Percentiles rank a stretch among this genome's conserved stretches.
Evolutionary conservation across 2,113 vertebrate species (phyloP).

Genomic region (Dolichotis patagonum): DNA sequence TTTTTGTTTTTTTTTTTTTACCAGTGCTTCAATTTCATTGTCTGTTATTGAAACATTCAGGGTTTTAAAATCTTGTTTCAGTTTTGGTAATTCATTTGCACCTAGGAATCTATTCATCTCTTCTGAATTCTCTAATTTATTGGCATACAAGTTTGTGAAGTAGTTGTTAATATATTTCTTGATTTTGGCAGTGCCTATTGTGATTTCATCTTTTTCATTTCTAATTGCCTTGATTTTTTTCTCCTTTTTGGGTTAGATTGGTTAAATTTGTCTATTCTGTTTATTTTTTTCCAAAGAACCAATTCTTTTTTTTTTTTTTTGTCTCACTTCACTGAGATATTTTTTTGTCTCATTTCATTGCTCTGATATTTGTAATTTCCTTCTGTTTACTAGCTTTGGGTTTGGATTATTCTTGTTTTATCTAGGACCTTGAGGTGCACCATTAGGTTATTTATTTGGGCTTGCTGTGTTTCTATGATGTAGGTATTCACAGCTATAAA

Average conservation of each 20-base stretch:
- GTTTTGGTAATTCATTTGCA: background rate
- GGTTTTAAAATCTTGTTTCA: background rate
- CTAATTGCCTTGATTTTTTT: background rate
- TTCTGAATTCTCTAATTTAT: background rate
- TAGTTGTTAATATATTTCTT: background rate
- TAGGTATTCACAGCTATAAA: background rate
- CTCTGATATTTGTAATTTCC: background rate
- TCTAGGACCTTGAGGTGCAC: background rate
- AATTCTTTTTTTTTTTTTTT: background rate
- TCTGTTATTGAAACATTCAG: background rate
- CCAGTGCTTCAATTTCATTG: background rate
- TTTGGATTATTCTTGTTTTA: background rate
- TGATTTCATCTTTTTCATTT: background rate
- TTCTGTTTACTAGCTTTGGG: background rate
- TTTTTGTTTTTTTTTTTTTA: background rate
- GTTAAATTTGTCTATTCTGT: background rate
- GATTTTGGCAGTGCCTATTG: background rate
- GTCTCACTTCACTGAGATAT: background rate
- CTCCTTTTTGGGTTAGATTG: background rate
- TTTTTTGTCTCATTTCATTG: background rate
- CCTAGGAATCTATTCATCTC: background rate
- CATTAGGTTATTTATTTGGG: background rate
- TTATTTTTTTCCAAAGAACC: background rate
- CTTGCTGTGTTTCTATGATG: background rate
- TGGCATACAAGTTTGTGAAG: background rate